Percentiles rank a stretch among this genome's conserved stretches.
phyloP scores from a whole-genome alignment of 2,888 invertebrate genomes.

The Nysson spinosus region DNA sequence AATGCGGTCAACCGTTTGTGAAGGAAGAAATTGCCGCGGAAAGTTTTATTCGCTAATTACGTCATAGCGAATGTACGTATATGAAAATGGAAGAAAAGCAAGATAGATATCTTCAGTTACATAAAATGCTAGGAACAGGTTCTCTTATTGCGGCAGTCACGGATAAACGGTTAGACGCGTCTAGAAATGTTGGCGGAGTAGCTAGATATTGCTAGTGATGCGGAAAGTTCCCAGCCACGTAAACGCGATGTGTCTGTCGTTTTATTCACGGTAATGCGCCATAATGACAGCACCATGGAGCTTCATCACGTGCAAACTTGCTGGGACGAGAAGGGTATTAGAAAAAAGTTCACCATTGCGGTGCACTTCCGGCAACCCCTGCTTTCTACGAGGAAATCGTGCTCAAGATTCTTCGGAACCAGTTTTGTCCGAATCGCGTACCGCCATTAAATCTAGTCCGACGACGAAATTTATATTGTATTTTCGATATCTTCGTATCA shows the following conservation, averaged over 20 bases:
- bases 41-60: constrained; percentile 70
- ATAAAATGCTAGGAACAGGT: constrained; percentile 39
- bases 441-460: too few relatives aligned
- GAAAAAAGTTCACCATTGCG: constrained; percentile 43
- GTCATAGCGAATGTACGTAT: constrained; percentile 17
- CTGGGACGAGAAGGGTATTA: constrained; percentile 33
- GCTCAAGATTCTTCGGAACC: constrained; percentile 10
- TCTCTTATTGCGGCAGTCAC: constrained; percentile 43
- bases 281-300: constrained; percentile 59
- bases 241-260: constrained; percentile 61
- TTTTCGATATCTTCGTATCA: too few relatives aligned
- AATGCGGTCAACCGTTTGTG: constrained; percentile 57
- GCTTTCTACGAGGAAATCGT: constrained; percentile 15
- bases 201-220: constrained; percentile 45
- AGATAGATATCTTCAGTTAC: constrained; percentile 22
- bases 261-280: constrained; percentile 45
- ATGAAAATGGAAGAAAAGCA: neutral
- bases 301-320: constrained; percentile 61
- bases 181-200: constrained; percentile 38
- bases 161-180: constrained; percentile 12
- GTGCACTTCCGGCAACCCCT: constrained; percentile 14
- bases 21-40: constrained; percentile 59
- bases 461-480: too few relatives aligned
- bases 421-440: too few relatives aligned
- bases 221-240: constrained; percentile 61